A percentile compares a stretch with the other conserved stretches of the same genome.
These are phyloP conservation scores for Dicycla oo DNA, from an alignment of 2,888 invertebrate species.

Conservation along the genomic window DNA sequence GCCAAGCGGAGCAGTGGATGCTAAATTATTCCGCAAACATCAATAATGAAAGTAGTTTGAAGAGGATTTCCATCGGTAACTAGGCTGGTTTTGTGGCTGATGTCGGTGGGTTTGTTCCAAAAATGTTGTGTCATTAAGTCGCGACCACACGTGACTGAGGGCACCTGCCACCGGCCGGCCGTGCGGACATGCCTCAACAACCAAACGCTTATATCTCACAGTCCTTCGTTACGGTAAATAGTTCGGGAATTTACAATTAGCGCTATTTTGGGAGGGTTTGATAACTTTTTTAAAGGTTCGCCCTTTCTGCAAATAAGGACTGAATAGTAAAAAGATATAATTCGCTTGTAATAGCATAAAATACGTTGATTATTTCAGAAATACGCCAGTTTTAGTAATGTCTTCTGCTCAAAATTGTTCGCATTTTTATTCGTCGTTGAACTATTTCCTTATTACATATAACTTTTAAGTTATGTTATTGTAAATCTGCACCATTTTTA, in stretches of 20 bases:
- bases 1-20: constrained; percentile 53
- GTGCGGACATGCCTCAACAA: constrained; percentile 77
- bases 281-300: neutral
- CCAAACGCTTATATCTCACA: constrained; percentile 64
- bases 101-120: constrained; percentile 68
- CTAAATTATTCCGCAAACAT: constrained; percentile 64
- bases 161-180: constrained; percentile 78
- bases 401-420: neutral
- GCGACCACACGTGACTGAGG: constrained; percentile 79
- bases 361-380: neutral
- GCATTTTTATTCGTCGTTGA: neutral
- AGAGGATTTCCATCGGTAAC: constrained; percentile 64
- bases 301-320: neutral
- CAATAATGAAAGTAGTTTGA: constrained; percentile 63
- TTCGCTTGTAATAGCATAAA: neutral
- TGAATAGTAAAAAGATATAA: neutral
- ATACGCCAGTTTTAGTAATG: neutral
- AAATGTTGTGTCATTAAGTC: constrained; percentile 76
- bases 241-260: constrained; percentile 42
- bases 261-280: constrained; percentile 21
- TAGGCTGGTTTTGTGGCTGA: constrained; percentile 67
- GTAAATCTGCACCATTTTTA: too few species aligned
- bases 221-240: constrained; percentile 60
- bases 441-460: neutral
- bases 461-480: too few species aligned